phyloP scores from a whole-genome alignment of 2,797 vertebrate species.

The Eulemur albifrons region DNA sequence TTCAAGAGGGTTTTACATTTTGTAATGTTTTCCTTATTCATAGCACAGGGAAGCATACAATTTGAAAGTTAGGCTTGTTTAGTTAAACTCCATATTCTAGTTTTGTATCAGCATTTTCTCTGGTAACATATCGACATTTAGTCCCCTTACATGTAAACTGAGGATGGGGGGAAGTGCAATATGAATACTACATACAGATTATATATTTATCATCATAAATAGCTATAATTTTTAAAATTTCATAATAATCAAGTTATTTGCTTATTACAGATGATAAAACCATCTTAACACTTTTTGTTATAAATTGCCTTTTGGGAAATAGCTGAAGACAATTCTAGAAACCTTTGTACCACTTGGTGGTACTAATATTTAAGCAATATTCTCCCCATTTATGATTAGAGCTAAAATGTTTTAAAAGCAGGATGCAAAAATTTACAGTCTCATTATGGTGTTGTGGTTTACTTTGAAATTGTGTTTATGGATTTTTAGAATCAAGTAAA shows the following conservation, averaged over 20 bases:
- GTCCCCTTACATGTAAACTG: not conserved
- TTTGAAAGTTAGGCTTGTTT: not conserved
- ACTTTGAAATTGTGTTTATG: not conserved
- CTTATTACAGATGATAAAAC: not conserved
- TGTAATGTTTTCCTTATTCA: not conserved
- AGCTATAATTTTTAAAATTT: not conserved
- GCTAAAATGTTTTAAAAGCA: not conserved
- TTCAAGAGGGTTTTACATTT: not conserved
- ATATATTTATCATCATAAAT: not conserved
- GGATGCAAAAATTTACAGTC: not conserved
- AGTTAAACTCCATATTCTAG: not conserved
- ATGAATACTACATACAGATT: not conserved
- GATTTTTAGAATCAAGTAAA: conserved; percentile 10
- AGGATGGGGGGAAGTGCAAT: not conserved
- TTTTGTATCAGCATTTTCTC: not conserved
- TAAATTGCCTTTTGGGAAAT: not conserved
- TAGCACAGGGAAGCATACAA: not conserved
- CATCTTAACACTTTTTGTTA: not conserved
- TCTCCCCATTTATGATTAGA: not conserved
- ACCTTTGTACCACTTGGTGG: not conserved
- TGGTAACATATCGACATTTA: not conserved
- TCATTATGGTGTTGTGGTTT: not conserved
- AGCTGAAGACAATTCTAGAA: not conserved
- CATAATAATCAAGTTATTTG: not conserved
- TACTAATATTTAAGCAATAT: not conserved